Evolutionary conservation across 2,797 vertebrate genomes (phyloP), one percentile per base, ranked within the genome.

Genomic region (Enteromius thamalakanensis): DNA sequence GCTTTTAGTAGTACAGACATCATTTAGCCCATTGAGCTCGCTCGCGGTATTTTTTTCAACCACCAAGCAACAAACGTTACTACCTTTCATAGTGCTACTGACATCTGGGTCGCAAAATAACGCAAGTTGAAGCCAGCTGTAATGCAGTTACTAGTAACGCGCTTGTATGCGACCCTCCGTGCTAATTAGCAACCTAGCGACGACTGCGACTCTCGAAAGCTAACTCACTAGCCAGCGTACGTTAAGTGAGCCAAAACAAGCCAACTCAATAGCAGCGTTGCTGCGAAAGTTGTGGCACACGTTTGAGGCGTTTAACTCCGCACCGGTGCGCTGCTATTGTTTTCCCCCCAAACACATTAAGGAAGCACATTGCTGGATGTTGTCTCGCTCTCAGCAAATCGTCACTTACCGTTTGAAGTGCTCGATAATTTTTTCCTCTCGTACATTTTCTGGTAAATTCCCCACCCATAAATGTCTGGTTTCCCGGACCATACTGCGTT

Each of bases 401-500:
- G 89, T 84, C 89, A 96, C 98, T 99, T 95, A 99, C 98, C 98
- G 97, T 95, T 98, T 99, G 95, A 99, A 99, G 94, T 99, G 98
- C 93, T 99, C 97, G 95, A 98, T 97, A 93, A 99, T 99, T 94
- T 99, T 99, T 92, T 99, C 97, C 82, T 98, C 98, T 92, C 97
- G 96, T 86, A 99, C 97, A 94, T 97, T 98, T 96, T 98, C 97
- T 94, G 97, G 97, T 94, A 99, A 95, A 96, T 98, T 99, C 95
- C 97, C 97, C 96, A 98, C 97, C 97, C 97, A 99, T 96, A 99
- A 95, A 95, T 99, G 97, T 96, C 98, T 97, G 96, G 97, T 98
- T 97, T 99, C 97, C 95, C 97, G 97, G 92, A 98, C 97, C 97
- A 99, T 99, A 95, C 95, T 99, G 96, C 93, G 95, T 87, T 90